phyloP scores from a whole-genome alignment of 2,797 vertebrate genomes.

The Gorsachius magnificus region DNA sequence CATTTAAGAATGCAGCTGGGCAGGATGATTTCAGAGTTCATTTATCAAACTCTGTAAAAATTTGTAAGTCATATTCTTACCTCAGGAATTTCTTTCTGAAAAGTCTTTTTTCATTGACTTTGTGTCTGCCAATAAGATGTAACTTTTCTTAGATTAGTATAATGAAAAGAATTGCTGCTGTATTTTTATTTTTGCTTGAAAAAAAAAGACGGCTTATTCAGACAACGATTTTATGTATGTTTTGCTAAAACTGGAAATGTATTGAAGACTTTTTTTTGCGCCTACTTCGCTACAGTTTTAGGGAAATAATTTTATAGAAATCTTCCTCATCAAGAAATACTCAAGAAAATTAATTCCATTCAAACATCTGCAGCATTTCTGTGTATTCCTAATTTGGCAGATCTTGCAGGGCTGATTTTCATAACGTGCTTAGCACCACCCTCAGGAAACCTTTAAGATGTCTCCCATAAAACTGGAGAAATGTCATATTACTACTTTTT shows the following conservation, averaged over 20 bases:
- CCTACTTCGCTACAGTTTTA: background rate
- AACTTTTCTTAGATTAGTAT: background rate
- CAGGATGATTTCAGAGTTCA: background rate
- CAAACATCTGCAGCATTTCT: conserved; percentile 5
- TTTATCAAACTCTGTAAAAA: background rate
- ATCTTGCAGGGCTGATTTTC: conserved; percentile 10
- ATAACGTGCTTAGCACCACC: conserved; percentile 39
- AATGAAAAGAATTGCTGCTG: background rate
- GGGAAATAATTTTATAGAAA: background rate
- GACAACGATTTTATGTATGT: background rate
- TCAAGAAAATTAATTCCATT: background rate
- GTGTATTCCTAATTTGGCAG: background rate
- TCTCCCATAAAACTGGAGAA: background rate
- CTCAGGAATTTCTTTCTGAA: background rate
- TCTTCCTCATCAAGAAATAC: background rate
- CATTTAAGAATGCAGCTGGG: background rate
- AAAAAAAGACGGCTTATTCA: background rate
- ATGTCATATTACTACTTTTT: background rate
- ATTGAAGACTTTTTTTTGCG: background rate
- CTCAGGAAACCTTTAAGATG: conserved; percentile 36
- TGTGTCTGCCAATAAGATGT: background rate
- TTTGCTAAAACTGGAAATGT: background rate
- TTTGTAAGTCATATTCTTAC: background rate
- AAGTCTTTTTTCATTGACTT: background rate
- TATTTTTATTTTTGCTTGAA: background rate